A percentile compares a stretch with the other conserved stretches of the same genome.
Conservation (phyloP, 2,888 invertebrate genomes). For the Cylloceria caligata region DNA sequence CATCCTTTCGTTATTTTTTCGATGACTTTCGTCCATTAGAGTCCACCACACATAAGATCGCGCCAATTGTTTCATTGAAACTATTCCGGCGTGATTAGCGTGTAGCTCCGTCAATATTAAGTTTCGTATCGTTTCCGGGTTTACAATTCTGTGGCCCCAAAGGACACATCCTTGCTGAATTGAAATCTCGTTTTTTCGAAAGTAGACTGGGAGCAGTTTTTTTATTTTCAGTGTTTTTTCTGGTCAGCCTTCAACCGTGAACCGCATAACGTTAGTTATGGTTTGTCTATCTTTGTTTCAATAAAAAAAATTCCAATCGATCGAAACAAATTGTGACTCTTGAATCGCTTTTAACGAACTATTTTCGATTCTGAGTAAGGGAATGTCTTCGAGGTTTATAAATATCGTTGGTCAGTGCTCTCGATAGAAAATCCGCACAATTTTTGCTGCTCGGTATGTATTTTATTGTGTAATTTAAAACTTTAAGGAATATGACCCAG, state of each 20-base stretch:
- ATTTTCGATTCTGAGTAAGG: background rate
- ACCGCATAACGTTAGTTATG: conserved; percentile 18
- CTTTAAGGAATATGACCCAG: conserved; percentile 48
- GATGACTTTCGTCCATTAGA: conserved; percentile 59
- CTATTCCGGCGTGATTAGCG: conserved; percentile 53
- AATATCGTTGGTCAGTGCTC: conserved; percentile 21
- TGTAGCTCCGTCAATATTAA: conserved; percentile 60
- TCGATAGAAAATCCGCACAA: conserved; percentile 49
- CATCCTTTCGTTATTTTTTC: conserved; percentile 54
- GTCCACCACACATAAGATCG: conserved; percentile 70
- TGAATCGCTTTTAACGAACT: conserved; percentile 12
- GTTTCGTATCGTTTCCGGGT: conserved; percentile 35
- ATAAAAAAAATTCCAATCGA: conserved; percentile 13
- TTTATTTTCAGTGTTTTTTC: too few relatives aligned
- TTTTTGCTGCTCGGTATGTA: conserved; percentile 25
- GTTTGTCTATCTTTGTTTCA: conserved; percentile 28
- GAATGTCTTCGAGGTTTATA: background rate
- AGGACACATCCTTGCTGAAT: conserved; percentile 55
- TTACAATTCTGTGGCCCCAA: conserved; percentile 60
- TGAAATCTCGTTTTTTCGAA: conserved; percentile 52
- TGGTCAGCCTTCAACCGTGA: conserved; percentile 53
- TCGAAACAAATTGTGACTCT: conserved; percentile 5
- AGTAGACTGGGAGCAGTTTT: conserved; percentile 32
- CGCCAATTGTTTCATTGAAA: conserved; percentile 61
- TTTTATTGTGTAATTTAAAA: conserved; percentile 36